Evolutionary conservation across 2,797 vertebrate species (phyloP), one percentile per base, ranked within the genome.

Genomic region (Florisuga fusca): DNA sequence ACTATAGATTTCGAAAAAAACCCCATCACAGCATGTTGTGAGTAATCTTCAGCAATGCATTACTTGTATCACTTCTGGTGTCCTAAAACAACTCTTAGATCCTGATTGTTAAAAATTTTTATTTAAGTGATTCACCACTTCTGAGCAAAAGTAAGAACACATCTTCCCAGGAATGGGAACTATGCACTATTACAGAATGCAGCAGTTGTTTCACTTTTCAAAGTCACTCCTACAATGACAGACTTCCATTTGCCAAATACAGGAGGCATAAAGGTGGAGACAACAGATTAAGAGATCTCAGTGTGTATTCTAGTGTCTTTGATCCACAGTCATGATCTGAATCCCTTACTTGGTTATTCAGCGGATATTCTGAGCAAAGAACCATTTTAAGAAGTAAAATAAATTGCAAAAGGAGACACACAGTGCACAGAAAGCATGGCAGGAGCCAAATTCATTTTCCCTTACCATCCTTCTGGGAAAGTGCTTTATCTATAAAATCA

Each of bases 391-490:
- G 27, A 48, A 81, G 62, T 11, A 66, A 84, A 86, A 51, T 29
- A 67, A 91, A 83, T 29, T 29, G 27, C 80, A 45, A 63, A 16
- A 27, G 57, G 67, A 71, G 59, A 88, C 1, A 75, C 0, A 11
- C 34, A 85, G 26, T 14, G 29, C 45, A 77, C 76, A 89, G 76
- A 89, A 81, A 94, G 84, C 27, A 72, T 0, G 13, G 36, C 9
- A 93, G 71, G 45, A 81, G 78, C 43, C 4, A 7, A 69, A 48
- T 57, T 45, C 46, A 25, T 31, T 77, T 71, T 9, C 63, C 69
- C 99, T 99, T 98, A 98, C 99, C 98, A 27, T 99, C 99, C 87
- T 99, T 99, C 92, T 99, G 99, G n/a, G 98, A 98, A 92, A 99
- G 97, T 62, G 99, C 99, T 96, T 99, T 99, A 92, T 99, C 99